Percentiles rank a stretch among this genome's conserved stretches.
Evolutionary conservation across 2,888 invertebrate genomes (phyloP).

Genomic region (Hoplodrina ambigua): DNA sequence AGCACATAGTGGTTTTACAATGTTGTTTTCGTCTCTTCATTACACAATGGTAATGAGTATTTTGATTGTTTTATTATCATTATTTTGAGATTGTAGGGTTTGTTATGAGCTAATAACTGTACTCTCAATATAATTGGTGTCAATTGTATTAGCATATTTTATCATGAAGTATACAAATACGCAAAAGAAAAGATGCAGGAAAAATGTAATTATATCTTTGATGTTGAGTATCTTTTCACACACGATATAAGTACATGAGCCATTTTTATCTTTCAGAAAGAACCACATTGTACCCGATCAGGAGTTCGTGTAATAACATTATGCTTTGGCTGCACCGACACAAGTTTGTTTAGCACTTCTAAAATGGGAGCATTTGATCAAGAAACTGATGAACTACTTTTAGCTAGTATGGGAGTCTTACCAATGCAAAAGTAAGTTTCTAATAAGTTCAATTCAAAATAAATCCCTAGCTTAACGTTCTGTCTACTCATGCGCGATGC

Average conservation of each 20-base stretch:
- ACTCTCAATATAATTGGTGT: too few relatives aligned
- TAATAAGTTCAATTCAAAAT: too few relatives aligned
- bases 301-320: constrained; percentile 81
- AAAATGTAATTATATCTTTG: too few relatives aligned
- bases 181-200: too few relatives aligned
- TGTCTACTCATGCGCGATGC: too few relatives aligned
- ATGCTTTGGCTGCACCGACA: constrained; percentile 84
- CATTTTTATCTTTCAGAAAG: constrained; percentile 69
- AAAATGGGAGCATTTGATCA: constrained; percentile 75
- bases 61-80: constrained; percentile 3
- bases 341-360: constrained; percentile 70
- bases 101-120: not conserved
- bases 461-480: too few relatives aligned
- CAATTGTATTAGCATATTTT: too few relatives aligned
- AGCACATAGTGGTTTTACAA: constrained; percentile 6
- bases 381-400: constrained; percentile 66
- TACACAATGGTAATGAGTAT: not conserved
- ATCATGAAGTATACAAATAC: too few relatives aligned
- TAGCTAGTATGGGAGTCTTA: constrained; percentile 30
- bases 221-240: too few relatives aligned
- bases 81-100: not conserved
- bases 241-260: too few relatives aligned
- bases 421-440: constrained; percentile 70
- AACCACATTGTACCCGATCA: constrained; percentile 73
- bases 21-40: not conserved